Evolutionary conservation across 2,797 vertebrate genomes (phyloP).

Genomic region (Enoplosus armatus): DNA sequence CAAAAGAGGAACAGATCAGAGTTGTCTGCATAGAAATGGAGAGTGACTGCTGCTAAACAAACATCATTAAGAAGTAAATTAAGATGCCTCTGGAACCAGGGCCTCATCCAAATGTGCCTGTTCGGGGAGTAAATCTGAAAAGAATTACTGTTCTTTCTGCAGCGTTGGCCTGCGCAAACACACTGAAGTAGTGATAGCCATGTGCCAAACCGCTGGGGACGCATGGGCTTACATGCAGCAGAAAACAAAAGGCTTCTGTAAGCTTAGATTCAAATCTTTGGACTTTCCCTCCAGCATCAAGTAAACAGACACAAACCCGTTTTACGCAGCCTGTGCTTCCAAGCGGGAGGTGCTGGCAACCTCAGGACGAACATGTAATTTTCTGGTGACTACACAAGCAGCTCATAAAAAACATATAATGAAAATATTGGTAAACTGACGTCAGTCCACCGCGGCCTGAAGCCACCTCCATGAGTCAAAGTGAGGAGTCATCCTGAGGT

Average conservation of each 20-base stretch:
- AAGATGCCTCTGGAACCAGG: not conserved
- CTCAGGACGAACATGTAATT: not conserved
- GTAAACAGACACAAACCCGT: not conserved
- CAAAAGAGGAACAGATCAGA: too few species aligned
- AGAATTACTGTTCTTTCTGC: not conserved
- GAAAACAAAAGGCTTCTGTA: not conserved
- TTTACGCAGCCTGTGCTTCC: not conserved
- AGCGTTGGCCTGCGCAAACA: not conserved
- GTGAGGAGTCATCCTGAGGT: constrained; percentile 9
- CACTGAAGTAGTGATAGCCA: not conserved
- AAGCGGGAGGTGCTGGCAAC: not conserved
- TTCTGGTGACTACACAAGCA: not conserved
- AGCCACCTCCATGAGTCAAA: constrained; percentile 47
- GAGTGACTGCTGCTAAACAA: not conserved
- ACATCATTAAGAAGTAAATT: not conserved
- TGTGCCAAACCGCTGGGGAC: not conserved
- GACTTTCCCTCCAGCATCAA: not conserved
- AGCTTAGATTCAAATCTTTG: not conserved
- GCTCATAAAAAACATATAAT: not conserved
- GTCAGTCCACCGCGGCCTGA: constrained; percentile 34
- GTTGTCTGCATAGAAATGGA: not conserved
- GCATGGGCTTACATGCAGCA: not conserved
- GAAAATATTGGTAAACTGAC: not conserved
- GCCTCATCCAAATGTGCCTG: not conserved
- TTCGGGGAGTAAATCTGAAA: not conserved